phyloP scores from a whole-genome alignment of 2,113 vertebrate species.

The Tragelaphus strepsiceros region DNA sequence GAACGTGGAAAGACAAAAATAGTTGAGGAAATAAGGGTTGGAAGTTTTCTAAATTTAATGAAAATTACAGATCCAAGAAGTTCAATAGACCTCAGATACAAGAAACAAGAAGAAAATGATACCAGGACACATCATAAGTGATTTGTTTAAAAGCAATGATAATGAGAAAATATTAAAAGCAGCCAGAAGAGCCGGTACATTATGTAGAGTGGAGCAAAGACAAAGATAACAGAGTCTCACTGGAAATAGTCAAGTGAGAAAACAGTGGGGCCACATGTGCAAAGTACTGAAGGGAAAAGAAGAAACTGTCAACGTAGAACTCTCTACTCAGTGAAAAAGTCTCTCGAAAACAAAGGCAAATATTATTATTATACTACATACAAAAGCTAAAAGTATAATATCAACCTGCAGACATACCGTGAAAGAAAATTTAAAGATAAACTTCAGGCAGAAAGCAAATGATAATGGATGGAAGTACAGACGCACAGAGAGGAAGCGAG shows the following conservation, averaged over 20 bases:
- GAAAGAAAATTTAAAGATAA: neutral
- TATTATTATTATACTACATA: neutral
- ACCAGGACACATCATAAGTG: neutral
- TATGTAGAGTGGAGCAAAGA: neutral
- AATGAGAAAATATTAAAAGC: neutral
- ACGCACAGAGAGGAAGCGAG: neutral
- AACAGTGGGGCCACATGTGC: neutral
- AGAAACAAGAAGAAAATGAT: neutral
- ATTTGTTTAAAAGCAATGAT: neutral
- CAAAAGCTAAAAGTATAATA: neutral
- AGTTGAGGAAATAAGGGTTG: neutral
- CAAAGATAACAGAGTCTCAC: neutral
- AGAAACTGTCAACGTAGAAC: no score
- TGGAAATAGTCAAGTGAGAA: neutral
- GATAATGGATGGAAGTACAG: neutral
- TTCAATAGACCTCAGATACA: neutral
- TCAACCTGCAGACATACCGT: neutral
- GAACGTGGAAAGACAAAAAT: neutral
- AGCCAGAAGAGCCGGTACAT: neutral
- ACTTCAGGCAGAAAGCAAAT: neutral
- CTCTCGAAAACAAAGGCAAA: neutral
- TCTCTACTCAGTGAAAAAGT: no score
- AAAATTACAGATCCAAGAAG: neutral
- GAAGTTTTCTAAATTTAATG: neutral
- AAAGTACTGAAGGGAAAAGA: neutral